phyloP scores from a whole-genome alignment of 2,888 invertebrate genomes.

The Panopea generosa region DNA sequence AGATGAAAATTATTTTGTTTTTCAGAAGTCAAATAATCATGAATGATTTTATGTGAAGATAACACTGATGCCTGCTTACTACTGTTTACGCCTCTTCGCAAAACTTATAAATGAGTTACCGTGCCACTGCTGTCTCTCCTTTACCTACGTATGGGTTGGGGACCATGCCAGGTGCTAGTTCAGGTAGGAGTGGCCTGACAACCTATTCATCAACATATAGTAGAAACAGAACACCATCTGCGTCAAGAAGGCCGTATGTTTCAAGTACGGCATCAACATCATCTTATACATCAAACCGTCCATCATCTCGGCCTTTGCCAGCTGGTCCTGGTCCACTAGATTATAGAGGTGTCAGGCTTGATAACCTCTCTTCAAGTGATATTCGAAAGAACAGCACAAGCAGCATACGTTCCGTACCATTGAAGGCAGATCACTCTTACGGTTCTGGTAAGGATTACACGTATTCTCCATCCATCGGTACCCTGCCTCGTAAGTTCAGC shows the following conservation, averaged over 20 bases:
- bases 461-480: slow-evolving; percentile 45
- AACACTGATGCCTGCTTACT: no score
- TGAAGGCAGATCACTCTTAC: slow-evolving; percentile 70
- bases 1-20: no score
- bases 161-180: slow-evolving; percentile 53
- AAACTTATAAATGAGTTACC: slow-evolving; percentile 55
- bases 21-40: slow-evolving; percentile 4
- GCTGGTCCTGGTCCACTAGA: slow-evolving; percentile 76
- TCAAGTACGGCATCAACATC: background rate
- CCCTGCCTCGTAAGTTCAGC: slow-evolving; percentile 37
- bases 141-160: slow-evolving; percentile 53
- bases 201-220: slow-evolving; percentile 40
- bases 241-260: slow-evolving; percentile 35
- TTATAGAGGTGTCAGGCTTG: slow-evolving; percentile 66
- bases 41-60: background rate
- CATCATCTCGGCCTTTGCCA: slow-evolving; percentile 67
- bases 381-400: slow-evolving; percentile 39
- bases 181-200: slow-evolving; percentile 30
- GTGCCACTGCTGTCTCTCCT: slow-evolving; percentile 48
- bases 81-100: no score
- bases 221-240: slow-evolving; percentile 40
- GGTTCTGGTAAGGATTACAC: slow-evolving; percentile 45
- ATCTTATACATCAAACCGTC: slow-evolving; percentile 26
- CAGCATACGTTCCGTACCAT: slow-evolving; percentile 61
- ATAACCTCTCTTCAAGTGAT: slow-evolving; percentile 27